A percentile compares a stretch with the other conserved stretches of the same genome.
Conservation (phyloP, 2,113 vertebrate species). For the Corythornis madagascariensis region DNA sequence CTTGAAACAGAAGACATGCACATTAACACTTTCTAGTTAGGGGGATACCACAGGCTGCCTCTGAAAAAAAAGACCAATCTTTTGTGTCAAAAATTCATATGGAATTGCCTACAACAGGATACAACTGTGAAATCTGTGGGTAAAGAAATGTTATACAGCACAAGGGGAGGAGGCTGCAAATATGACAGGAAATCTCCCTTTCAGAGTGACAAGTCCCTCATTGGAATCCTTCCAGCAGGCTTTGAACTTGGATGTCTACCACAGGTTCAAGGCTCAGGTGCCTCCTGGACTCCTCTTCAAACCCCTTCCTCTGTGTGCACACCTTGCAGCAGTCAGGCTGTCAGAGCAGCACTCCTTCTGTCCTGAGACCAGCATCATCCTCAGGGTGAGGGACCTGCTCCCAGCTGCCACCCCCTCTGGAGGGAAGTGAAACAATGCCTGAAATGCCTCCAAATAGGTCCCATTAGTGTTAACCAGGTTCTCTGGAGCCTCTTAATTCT, state of each 20-base stretch:
- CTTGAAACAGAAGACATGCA: neutral
- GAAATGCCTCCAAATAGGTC: neutral
- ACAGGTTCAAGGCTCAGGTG: neutral
- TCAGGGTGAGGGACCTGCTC: neutral
- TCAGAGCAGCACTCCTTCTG: rapidly evolving
- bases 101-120: neutral
- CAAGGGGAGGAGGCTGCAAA: neutral
- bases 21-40: neutral
- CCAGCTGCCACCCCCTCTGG: neutral
- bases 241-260: neutral
- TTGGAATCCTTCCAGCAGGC: neutral
- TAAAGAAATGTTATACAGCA: neutral
- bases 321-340: neutral
- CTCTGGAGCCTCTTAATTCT: neutral
- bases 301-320: rapidly evolving
- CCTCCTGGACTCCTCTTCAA: neutral
- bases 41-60: neutral
- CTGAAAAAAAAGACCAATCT: neutral
- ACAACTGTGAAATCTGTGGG: neutral
- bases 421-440: neutral
- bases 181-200: neutral
- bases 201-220: neutral
- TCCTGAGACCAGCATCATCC: neutral
- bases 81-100: neutral
- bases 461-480: neutral